Evolutionary conservation across 2,113 vertebrate species (phyloP), one percentile per base, ranked within the genome.

Genomic region (Clarias gariepinus): DNA sequence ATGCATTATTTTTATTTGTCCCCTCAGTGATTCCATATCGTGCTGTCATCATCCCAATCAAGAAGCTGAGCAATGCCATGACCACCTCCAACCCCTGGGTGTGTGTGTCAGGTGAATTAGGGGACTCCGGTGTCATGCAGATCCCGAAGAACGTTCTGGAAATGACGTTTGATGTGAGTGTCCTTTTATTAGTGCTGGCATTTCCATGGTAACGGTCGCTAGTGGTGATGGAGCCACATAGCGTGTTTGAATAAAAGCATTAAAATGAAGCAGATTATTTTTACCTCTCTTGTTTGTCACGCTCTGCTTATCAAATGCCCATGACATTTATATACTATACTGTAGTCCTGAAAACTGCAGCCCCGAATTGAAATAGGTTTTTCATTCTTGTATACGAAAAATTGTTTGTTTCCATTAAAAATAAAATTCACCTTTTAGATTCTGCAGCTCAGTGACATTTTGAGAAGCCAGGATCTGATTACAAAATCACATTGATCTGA

Each of bases 71-170:
- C 94, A 99, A 98, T 33, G 94, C 97, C 0, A 98, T 99, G 95
- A 98, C 96, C 63, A 98, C 98, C 0, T 97, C 98, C 0, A 98
- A 99, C 87, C 98, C 98, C 0, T 99, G 98, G 98, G 96, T 99
- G 86, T 99, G 98, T 82, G 96, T 99, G 12, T 98, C 97, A 0
- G 98, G 98, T 68, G 97, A 98, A n/a, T 92, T 99, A 13, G 98
- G 98, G 4, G 98, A 99, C 88, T 99, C 98, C 0, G 97, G 98
- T 0, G 90, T 98, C 36, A 96, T 96, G 95, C 97, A 98, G 91
- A 97, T 99, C 86, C 96, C 96, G 13, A 99, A 98, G 94, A 99
- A 98, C 84, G 95, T 97, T 77, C 95, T 99, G 11, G 98, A 99
- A 93, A 98, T 99, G 92, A 98, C 95, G 0, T 99, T 99, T 92